Evolutionary conservation across 2,888 invertebrate genomes (phyloP), one percentile per base, ranked within the genome.

Genomic region (Drosophila suboccidentalis): DNA sequence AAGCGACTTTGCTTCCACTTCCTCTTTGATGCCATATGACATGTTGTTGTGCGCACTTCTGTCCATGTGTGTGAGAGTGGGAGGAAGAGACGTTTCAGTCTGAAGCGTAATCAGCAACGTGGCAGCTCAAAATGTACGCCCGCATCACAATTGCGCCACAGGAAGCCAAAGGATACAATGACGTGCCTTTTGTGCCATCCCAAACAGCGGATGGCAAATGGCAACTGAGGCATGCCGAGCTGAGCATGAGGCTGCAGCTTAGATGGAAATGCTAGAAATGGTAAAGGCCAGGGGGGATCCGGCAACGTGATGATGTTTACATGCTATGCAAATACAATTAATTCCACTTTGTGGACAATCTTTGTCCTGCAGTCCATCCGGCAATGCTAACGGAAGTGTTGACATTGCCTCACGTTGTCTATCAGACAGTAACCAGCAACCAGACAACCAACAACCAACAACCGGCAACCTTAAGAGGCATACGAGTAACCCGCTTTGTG

Each of bases 261-360:
- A 70, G 78, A 68, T 70, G 60, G 80, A 68, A 75, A 60, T 47
- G 66, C 59, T 58, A 51, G 65, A 67, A 73, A 61, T 60, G 44
- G 51, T 22, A 65, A 64, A 59, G 49, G 47, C 17, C 32, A 29
- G 17, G 29, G 32, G 41, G 49, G 17, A 49, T 13, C 49, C 36
- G 63, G 69, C 85, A 87, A 80, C 78, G 71, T 82, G 86, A 82
- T 84, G 86, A 74, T 84, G 82, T 86, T 86, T 86, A 81, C 89
- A 78, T 82, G 70, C 89, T 79, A 88, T 82, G 84, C 84, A 88
- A 90, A 90, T 90, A 90, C 89, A 90, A 88, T 88, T 90, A 87
- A 86, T 87, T 88, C 87, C 85, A 82, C 85, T 75, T 84, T 87
- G 88, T 83, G 85, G 77, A 68, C 87, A 78, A 75, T 85, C 80